Conservation (phyloP, 1,140 invertebrate genomes). For the Philotrypesis tridentata region DNA sequence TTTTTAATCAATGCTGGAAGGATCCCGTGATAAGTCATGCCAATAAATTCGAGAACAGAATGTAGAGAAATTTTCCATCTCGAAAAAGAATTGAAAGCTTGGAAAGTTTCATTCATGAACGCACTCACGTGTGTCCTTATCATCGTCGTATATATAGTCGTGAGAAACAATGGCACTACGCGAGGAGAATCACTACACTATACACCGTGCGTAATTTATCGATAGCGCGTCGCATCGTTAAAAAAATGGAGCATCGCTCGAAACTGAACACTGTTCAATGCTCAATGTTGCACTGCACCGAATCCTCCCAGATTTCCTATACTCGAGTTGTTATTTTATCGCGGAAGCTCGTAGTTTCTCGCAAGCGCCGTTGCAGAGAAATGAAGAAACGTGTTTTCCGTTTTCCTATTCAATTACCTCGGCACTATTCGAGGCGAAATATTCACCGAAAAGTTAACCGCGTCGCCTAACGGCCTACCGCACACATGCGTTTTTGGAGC, state of each 20-base stretch:
- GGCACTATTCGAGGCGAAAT: background rate
- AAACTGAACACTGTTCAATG: too few relatives aligned
- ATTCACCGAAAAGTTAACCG: background rate
- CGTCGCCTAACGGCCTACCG: background rate
- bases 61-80: too few relatives aligned
- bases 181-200: background rate
- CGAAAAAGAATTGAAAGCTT: too few relatives aligned
- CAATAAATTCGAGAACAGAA: too few relatives aligned
- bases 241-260: background rate
- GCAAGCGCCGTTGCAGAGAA: background rate
- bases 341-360: background rate
- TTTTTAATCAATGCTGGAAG: too few relatives aligned
- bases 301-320: too few relatives aligned
- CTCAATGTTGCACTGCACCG: too few relatives aligned
- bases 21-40: too few relatives aligned
- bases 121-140: background rate
- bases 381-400: slow-evolving; percentile 15
- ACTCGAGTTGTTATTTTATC: background rate
- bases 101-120: background rate
- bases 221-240: background rate
- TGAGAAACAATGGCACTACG: background rate
- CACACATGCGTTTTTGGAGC: background rate
- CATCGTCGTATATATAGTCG: background rate
- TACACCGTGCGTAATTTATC: background rate
- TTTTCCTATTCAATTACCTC: background rate